Conservation (phyloP, 2,888 invertebrate genomes). For the Limnephilus auricula region DNA sequence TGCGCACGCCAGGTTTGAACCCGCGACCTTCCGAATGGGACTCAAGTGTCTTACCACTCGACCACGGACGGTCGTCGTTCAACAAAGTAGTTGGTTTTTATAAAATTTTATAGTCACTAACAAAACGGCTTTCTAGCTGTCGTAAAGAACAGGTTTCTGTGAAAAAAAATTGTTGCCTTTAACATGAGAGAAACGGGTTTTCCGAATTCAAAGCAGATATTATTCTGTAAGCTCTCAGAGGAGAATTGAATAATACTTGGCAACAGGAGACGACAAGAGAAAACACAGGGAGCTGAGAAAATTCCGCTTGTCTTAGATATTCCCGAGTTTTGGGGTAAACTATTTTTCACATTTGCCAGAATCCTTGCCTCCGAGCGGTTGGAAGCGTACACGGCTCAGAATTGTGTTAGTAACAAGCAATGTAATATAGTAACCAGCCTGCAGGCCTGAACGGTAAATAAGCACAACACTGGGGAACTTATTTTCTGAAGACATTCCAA, state of each 20-base stretch:
- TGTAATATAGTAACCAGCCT: slow-evolving; percentile 22
- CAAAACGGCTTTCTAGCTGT: background rate
- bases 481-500: background rate
- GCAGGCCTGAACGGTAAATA: slow-evolving; percentile 10
- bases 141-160: background rate
- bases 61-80: too few relatives aligned
- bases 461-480: background rate
- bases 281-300: background rate
- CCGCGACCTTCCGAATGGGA: too few relatives aligned
- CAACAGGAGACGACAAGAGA: background rate
- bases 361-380: slow-evolving; percentile 15
- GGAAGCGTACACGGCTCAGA: background rate
- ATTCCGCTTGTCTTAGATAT: background rate
- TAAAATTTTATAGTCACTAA: background rate
- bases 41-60: too few relatives aligned
- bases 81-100: background rate
- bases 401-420: slow-evolving; percentile 38
- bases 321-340: background rate
- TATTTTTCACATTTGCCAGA: slow-evolving; percentile 2
- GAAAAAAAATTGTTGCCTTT: background rate
- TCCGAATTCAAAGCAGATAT: background rate
- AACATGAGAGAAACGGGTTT: background rate
- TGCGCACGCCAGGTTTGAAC: too few relatives aligned
- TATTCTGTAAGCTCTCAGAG: background rate
- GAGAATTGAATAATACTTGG: background rate